phyloP scores from a whole-genome alignment of 2,888 invertebrate genomes.

The Zonitis immaculata region DNA sequence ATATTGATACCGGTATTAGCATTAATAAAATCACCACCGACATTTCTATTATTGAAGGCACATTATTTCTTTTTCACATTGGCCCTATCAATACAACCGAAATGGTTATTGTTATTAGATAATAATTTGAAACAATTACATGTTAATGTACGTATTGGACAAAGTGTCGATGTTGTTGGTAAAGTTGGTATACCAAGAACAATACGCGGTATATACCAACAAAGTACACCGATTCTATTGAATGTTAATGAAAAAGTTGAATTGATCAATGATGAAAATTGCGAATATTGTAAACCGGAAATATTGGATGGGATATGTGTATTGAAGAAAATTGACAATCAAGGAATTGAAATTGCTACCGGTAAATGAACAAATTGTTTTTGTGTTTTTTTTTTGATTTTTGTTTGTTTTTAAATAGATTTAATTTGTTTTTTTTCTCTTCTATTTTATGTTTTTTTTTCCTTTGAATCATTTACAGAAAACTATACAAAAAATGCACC shows the following conservation, averaged over 20 bases:
- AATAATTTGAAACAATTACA: slow-evolving; percentile 87
- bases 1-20: slow-evolving; percentile 39
- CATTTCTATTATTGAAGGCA: slow-evolving; percentile 74
- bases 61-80: slow-evolving; percentile 92
- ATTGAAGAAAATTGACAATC: slow-evolving; percentile 62
- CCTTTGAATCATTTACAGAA: neutral
- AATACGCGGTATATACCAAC: slow-evolving; percentile 98
- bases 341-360: neutral
- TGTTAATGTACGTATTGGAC: slow-evolving; percentile 85
- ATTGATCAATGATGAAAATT: slow-evolving; percentile 96
- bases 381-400: neutral
- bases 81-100: slow-evolving; percentile 95
- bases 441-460: too few species aligned
- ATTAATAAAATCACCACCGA: slow-evolving; percentile 38
- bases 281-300: slow-evolving; percentile 77
- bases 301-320: slow-evolving; percentile 96
- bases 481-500: slow-evolving; percentile 1
- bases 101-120: slow-evolving; percentile 96
- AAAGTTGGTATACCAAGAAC: slow-evolving; percentile 99
- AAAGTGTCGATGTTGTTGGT: slow-evolving; percentile 98
- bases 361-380: too few species aligned
- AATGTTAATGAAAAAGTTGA: slow-evolving; percentile 97
- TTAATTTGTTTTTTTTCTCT: neutral
- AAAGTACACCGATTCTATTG: slow-evolving; percentile 94
- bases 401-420: neutral